Conservation (phyloP, 2,113 vertebrate species). For the Indicator maculatus region DNA sequence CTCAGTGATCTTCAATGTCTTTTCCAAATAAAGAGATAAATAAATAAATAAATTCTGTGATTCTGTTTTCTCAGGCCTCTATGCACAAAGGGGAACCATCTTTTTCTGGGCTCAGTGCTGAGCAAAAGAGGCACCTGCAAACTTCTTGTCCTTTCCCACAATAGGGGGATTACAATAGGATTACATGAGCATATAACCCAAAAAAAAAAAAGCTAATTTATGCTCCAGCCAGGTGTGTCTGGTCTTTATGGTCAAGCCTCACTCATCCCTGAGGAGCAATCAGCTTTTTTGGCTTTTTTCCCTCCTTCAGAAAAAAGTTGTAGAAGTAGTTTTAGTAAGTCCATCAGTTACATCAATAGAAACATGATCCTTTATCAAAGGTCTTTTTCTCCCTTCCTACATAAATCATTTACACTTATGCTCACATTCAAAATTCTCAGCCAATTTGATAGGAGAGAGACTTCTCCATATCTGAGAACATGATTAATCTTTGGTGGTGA, state of each 20-base stretch:
- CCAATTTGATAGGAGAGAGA: fast-evolving
- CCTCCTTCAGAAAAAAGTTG: not conserved
- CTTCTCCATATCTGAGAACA: not conserved
- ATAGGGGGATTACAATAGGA: fast-evolving
- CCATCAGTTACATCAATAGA: not conserved
- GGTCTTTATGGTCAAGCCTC: not conserved
- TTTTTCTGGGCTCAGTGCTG: not conserved
- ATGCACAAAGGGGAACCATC: fast-evolving
- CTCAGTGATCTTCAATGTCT: too few species aligned
- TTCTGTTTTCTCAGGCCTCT: not conserved
- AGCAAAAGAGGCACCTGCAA: fast-evolving
- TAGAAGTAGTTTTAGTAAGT: not conserved
- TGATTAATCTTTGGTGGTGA: not conserved
- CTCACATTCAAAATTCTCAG: not conserved
- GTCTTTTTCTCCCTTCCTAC: not conserved
- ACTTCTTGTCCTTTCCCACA: not conserved
- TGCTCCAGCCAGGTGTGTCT: not conserved
- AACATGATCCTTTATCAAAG: not conserved
- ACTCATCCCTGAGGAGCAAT: not conserved
- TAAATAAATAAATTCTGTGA: too few species aligned
- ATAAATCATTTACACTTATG: not conserved
- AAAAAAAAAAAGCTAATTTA: not conserved
- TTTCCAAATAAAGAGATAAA: too few species aligned
- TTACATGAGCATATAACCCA: not conserved
- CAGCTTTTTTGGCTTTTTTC: not conserved